Evolutionary conservation across 2,888 invertebrate species (phyloP), one percentile per base, ranked within the genome.

Genomic region (Protodeltote pygarga): DNA sequence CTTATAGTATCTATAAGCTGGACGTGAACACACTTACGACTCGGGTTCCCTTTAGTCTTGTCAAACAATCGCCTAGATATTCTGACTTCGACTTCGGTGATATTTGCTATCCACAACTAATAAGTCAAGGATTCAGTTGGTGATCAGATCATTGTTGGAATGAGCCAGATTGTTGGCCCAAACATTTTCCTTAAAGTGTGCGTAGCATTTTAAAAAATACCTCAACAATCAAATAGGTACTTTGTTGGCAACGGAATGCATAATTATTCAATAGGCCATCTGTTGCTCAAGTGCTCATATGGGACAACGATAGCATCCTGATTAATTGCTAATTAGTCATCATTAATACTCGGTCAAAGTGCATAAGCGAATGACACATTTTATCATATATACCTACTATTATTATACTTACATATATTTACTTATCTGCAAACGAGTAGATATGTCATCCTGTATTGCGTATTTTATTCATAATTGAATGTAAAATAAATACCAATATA

Each of bases 241-340:
- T 55, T 20, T 54, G 54, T 55, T 61, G 21, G 19, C 33, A 11
- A 25, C 16, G 32, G 35, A 42, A 52, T 52, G 25, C 42, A 34
- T 25, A 29, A 55, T 63, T 34, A 63, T 41, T 55, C 57, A 33
- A 34, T 15, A 19, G 25, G 27, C 58, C 49, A 58, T 57, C 58
- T 58, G 58, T 28, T 58, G 34, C 35, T 29, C 9, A 15, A 54
- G 27, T 27, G 20, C 32, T n/a, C n/a, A n/a, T n/a, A 13, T 20
- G 16, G 16, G 14, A 58, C 59, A 28, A 24, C 25, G 35, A 40
- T 50, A 45, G 52, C 40, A 52, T 65, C 42, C 46, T 44, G 49
- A 44, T 28, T 32, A 60, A 20, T 46, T 34, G 51, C 61, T 54
- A 62, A 62, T 55, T 55, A 61, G 40, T 14, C 17, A 38, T 45